A percentile compares a stretch with the other conserved stretches of the same genome.
These are phyloP conservation scores for Spheniscus humboldti DNA, from an alignment of 2,797 vertebrate genomes.

Conservation along the genomic window DNA sequence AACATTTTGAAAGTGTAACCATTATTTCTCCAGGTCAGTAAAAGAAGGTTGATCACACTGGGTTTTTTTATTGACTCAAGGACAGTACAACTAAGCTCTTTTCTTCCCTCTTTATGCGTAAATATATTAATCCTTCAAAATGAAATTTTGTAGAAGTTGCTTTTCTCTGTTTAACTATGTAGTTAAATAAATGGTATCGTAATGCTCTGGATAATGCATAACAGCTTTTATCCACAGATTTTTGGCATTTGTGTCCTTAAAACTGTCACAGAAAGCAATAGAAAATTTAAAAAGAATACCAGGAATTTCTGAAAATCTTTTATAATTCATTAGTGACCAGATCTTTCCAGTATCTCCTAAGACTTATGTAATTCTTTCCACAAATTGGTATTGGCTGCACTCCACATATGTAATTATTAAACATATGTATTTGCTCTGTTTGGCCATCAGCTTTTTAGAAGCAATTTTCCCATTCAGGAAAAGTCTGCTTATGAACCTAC, in stretches of 20 bases:
- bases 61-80: neutral
- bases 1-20: neutral
- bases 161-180: constrained; percentile 1
- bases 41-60: neutral
- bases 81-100: neutral
- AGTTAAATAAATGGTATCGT: neutral
- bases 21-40: neutral
- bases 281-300: neutral
- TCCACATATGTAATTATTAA: neutral
- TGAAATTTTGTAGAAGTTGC: neutral
- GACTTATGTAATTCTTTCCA: neutral
- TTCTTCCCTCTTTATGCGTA: neutral
- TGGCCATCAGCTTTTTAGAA: neutral
- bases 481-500: neutral
- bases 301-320: constrained; percentile 21
- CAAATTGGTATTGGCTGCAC: neutral
- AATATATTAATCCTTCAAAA: neutral
- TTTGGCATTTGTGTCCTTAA: neutral
- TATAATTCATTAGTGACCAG: constrained; percentile 11
- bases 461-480: neutral
- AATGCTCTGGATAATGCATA: neutral
- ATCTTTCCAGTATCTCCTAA: constrained; percentile 25
- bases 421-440: neutral
- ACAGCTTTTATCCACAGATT: constrained; percentile 3
- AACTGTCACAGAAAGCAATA: neutral